Evolutionary conservation across 2,888 invertebrate genomes (phyloP).

Genomic region (Caenorhabditis zanzibari): DNA sequence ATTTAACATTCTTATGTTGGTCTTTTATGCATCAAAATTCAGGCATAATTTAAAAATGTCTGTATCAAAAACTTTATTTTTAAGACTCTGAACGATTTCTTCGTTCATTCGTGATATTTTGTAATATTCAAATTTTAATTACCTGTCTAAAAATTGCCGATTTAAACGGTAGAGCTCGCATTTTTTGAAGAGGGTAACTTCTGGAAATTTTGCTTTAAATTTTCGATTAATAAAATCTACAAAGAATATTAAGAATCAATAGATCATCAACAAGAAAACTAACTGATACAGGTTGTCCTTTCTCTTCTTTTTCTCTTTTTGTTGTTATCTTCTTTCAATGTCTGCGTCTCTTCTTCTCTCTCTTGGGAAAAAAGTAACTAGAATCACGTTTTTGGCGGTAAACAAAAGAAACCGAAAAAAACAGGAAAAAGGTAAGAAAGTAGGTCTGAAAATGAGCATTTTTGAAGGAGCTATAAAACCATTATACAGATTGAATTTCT

Average conservation of each 20-base stretch:
- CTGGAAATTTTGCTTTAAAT: too few species aligned
- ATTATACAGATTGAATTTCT: too few species aligned
- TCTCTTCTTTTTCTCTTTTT: slow-evolving; percentile 11
- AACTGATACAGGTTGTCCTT: slow-evolving; percentile 7
- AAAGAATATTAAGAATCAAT: slow-evolving; percentile 1
- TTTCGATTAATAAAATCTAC: too few species aligned
- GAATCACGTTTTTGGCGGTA: slow-evolving; percentile 55
- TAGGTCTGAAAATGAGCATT: neutral
- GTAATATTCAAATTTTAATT: neutral
- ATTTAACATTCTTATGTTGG: too few species aligned
- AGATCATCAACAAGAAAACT: slow-evolving; percentile 20
- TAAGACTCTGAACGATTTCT: too few species aligned
- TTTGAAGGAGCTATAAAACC: neutral
- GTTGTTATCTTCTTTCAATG: slow-evolving; percentile 9
- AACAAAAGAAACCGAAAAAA: neutral
- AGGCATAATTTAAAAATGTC: too few species aligned
- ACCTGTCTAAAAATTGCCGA: slow-evolving; percentile 60
- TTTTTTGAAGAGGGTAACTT: neutral
- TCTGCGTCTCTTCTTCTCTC: slow-evolving; percentile 36
- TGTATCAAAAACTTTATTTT: too few species aligned
- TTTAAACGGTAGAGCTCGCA: slow-evolving; percentile 30
- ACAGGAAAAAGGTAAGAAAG: neutral
- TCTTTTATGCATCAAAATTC: too few species aligned
- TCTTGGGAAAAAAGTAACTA: slow-evolving; percentile 17
- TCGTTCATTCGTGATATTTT: too few species aligned